Base-by-base conservation (phyloP, 1,140 invertebrate genomes). In the Trichonephila clavata region DNA sequence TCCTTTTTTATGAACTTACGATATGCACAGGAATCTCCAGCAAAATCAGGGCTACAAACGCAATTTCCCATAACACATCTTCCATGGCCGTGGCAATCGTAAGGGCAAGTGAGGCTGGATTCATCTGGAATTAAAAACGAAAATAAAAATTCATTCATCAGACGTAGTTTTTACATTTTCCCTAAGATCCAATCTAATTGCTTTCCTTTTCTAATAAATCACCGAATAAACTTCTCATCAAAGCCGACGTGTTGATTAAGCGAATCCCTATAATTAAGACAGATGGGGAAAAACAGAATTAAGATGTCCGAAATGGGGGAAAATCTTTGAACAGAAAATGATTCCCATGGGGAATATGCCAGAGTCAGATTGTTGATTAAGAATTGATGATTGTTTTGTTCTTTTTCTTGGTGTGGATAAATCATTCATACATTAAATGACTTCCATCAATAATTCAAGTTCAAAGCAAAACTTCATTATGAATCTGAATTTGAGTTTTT, bases 51-150 rank as follows among this genome's bases (percentile, higher is more conserved):
- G 96, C 98, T 98, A 96, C 99, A 99, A 95, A 98, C 97, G 95
- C 99, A 99, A 96, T 98, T 98, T 77, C 99, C 98, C 92, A 99
- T 97, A 95, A 98, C 98, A 95, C 99, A 99, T 63, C 98, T 98
- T 50, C 99, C 99, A 93, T 98, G 97, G 8, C 98, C 98, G 65
- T 98, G 98, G 95, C 99, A 99, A 95, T 99, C 98, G 95, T 98
- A 98, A 4, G 98, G 98, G 95, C 98, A 99, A 89, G 95, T 95
- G 10, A 95, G 86, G 50, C 93, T 94, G 39, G 95, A 92, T 59
- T 95, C 95, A 77, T 93, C 95, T 94, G 87, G 27, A 91, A 94
- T 27, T 57, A 87, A 89, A 59, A 7, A 89, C 0, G 59, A 59
- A 84, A 81, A 81, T 50, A 13, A 81, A 81, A 6, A 77, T 24